These are phyloP conservation scores for Cyclopterus lumpus DNA, from an alignment of 2,797 vertebrate species.

Conservation along the genomic window DNA sequence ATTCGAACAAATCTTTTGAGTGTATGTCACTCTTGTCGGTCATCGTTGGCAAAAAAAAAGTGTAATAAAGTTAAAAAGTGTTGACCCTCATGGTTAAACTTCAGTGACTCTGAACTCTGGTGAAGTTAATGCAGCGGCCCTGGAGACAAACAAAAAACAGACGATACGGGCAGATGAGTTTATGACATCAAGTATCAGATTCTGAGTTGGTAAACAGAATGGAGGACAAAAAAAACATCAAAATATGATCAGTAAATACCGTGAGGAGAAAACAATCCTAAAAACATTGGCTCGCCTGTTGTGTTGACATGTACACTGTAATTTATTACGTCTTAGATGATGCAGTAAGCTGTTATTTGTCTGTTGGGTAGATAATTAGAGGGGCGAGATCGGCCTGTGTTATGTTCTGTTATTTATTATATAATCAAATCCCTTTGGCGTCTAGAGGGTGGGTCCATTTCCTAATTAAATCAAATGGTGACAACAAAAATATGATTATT, in stretches of 20 bases:
- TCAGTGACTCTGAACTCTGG: constrained; percentile 76
- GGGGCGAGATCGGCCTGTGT: not conserved
- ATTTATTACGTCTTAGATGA: constrained; percentile 6
- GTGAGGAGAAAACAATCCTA: not conserved
- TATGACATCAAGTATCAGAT: not conserved
- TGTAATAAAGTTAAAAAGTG: constrained; percentile 21
- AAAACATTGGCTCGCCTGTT: not conserved
- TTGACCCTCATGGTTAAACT: constrained; percentile 16
- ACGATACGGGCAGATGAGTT: not conserved
- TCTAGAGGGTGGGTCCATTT: not conserved
- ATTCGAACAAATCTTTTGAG: not conserved
- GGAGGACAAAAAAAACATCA: not conserved
- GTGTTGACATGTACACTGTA: constrained; percentile 6
- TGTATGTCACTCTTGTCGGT: not conserved
- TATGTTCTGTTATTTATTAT: constrained; percentile 26
- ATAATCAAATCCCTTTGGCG: constrained; percentile 16
- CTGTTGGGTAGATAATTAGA: not conserved
- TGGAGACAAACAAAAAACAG: constrained; percentile 51
- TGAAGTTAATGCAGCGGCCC: constrained; percentile 86
- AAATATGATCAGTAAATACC: not conserved
- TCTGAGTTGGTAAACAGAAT: not conserved
- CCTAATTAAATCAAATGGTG: not conserved
- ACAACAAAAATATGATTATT: not conserved
- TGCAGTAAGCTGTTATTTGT: constrained; percentile 23
- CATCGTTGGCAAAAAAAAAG: constrained; percentile 36